Conservation (phyloP, 2,888 invertebrate genomes). For the Microctonus aethiopoides region DNA sequence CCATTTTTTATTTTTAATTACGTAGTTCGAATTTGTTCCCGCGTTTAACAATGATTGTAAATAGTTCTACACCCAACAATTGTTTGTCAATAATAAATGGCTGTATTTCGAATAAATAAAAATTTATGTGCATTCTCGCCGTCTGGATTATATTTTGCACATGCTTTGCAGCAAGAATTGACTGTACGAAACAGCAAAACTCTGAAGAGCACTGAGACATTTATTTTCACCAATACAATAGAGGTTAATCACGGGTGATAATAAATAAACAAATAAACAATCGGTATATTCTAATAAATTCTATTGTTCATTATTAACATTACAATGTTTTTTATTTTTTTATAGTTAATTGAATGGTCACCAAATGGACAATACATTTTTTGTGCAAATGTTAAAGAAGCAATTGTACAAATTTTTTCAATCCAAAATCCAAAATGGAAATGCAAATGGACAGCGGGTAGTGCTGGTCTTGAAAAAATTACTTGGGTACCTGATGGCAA, state of each 20-base stretch:
- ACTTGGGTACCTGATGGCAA: constrained; percentile 70
- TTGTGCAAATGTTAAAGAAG: constrained; percentile 58
- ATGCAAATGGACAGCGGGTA: constrained; percentile 70
- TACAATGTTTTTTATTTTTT: constrained; percentile 13
- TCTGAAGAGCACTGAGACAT: constrained; percentile 48
- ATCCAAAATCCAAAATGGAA: constrained; percentile 69
- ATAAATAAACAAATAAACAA: background rate
- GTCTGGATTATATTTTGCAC: constrained; percentile 53
- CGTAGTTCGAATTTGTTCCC: too few species aligned
- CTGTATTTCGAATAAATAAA: constrained; percentile 49
- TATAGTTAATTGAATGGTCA: constrained; percentile 63
- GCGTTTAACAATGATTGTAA: too few species aligned
- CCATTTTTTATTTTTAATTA: too few species aligned
- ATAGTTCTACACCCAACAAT: too few species aligned
- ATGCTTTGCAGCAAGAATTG: constrained; percentile 55
- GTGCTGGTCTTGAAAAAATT: constrained; percentile 68
- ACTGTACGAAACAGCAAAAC: constrained; percentile 50
- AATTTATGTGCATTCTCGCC: constrained; percentile 54
- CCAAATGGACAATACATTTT: constrained; percentile 60
- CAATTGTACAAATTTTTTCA: constrained; percentile 67
- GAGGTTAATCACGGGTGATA: constrained; percentile 54
- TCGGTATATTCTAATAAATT: too few species aligned
- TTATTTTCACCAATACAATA: constrained; percentile 55
- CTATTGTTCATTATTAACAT: constrained; percentile 9
- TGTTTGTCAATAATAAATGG: too few species aligned